phyloP scores from a whole-genome alignment of 2,888 invertebrate species.

The Axea sp. region DNA sequence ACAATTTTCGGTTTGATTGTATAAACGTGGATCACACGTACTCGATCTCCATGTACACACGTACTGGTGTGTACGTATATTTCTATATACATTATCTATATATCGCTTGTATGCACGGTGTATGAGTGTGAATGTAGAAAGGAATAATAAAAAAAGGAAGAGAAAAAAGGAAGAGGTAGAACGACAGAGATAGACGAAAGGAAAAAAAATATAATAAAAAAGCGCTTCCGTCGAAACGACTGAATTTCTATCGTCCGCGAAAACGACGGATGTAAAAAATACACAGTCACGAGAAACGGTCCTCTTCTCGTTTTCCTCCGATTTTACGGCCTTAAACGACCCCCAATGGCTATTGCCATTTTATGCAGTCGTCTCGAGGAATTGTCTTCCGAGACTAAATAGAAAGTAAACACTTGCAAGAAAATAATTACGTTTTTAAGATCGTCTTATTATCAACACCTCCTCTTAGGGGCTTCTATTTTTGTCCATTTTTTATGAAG shows the following conservation, averaged over 20 bases:
- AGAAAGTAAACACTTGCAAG: slow-evolving; percentile 57
- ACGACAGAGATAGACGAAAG: neutral
- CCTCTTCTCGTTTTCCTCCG: slow-evolving; percentile 50
- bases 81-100: slow-evolving; percentile 42
- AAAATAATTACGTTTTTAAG: slow-evolving; percentile 47
- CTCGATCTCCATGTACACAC: slow-evolving; percentile 35
- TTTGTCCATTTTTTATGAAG: neutral
- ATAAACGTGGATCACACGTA: slow-evolving; percentile 54
- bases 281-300: slow-evolving; percentile 41
- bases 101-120: slow-evolving; percentile 37
- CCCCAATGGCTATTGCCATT: slow-evolving; percentile 55
- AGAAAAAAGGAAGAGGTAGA: slow-evolving; percentile 8
- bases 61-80: slow-evolving; percentile 14
- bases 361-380: slow-evolving; percentile 54
- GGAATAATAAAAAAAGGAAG: slow-evolving; percentile 34
- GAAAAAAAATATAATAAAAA: slow-evolving; percentile 56
- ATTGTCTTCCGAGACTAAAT: slow-evolving; percentile 57
- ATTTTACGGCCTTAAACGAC: slow-evolving; percentile 58
- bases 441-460: slow-evolving; percentile 49
- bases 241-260: slow-evolving; percentile 61
- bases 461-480: neutral
- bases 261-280: slow-evolving; percentile 56
- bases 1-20: slow-evolving; percentile 68
- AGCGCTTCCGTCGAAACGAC: slow-evolving; percentile 59
- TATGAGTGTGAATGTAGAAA: slow-evolving; percentile 35